These are phyloP conservation scores for Flabesymbios commensalis DNA, from an alignment of 2,888 invertebrate genomes.

Conservation along the genomic window DNA sequence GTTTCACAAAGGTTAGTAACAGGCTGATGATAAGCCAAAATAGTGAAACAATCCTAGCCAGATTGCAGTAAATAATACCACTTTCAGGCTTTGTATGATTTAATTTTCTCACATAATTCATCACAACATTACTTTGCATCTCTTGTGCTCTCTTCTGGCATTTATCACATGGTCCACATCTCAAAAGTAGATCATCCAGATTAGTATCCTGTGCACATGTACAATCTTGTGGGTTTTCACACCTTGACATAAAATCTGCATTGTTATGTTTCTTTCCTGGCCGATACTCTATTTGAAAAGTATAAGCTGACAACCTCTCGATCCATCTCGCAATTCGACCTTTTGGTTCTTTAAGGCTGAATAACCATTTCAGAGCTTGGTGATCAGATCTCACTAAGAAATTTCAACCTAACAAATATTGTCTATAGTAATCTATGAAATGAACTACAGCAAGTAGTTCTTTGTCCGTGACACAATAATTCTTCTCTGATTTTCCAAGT, in stretches of 20 bases:
- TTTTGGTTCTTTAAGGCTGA: slow-evolving; percentile 9
- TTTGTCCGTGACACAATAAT: too few relatives aligned
- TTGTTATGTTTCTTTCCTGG: neutral
- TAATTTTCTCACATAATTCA: too few relatives aligned
- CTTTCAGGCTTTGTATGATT: too few relatives aligned
- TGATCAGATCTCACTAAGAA: slow-evolving; percentile 22
- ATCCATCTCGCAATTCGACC: slow-evolving; percentile 9
- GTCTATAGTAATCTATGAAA: slow-evolving; percentile 16
- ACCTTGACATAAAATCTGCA: slow-evolving; percentile 6
- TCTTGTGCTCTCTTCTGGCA: neutral
- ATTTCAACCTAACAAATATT: slow-evolving; percentile 18
- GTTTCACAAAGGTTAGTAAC: too few relatives aligned
- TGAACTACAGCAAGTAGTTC: slow-evolving; percentile 23
- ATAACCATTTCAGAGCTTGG: slow-evolving; percentile 12
- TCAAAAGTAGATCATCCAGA: neutral
- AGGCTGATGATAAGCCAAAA: too few relatives aligned
- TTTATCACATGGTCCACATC: slow-evolving; percentile 7
- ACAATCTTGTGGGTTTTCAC: neutral
- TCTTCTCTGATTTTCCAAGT: slow-evolving; percentile 14
- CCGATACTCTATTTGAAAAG: neutral
- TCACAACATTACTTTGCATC: neutral
- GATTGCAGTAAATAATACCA: too few relatives aligned
- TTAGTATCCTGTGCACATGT: neutral
- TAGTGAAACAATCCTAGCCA: too few relatives aligned
- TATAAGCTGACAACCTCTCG: neutral